Evolutionary conservation across 2,888 invertebrate species (phyloP).

Genomic region (Drosophila helvetica): DNA sequence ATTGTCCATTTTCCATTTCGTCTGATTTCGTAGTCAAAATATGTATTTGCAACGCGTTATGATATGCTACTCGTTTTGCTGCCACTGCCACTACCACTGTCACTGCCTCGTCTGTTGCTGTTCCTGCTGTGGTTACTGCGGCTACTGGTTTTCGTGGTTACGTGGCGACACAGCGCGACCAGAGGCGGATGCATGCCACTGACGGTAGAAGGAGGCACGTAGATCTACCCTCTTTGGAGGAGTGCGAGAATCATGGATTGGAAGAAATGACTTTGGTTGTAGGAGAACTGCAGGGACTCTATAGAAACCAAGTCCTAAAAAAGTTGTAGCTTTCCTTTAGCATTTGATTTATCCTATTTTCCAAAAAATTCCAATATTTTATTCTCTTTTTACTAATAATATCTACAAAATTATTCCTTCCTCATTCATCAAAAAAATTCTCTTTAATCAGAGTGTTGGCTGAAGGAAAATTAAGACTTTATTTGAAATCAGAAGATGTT

Average conservation of each 20-base stretch:
- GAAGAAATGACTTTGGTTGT: not conserved
- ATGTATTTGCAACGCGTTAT: conserved; percentile 70
- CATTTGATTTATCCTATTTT: too few species aligned
- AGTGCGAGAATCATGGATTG: not conserved
- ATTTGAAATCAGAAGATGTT: too few species aligned
- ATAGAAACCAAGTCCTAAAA: not conserved
- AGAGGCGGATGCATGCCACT: not conserved
- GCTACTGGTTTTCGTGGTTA: conserved; percentile 67
- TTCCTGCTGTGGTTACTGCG: conserved; percentile 13
- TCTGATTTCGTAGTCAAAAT: conserved; percentile 81
- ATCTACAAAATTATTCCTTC: too few species aligned
- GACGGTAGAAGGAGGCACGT: conserved; percentile 19
- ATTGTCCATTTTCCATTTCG: conserved; percentile 32
- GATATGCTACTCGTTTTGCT: conserved; percentile 59
- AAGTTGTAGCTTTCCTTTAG: too few species aligned
- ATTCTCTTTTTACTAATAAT: too few species aligned
- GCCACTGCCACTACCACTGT: conserved; percentile 25
- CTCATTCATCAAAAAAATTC: too few species aligned
- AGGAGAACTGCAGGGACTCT: not conserved
- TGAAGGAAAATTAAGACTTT: too few species aligned
- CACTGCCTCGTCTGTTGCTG: conserved; percentile 6
- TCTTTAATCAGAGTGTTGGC: too few species aligned
- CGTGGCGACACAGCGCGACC: conserved; percentile 14
- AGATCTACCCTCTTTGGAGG: not conserved
- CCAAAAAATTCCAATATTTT: too few species aligned